A percentile compares a stretch with the other conserved stretches of the same genome.
These are phyloP conservation scores for Morbakka virulenta DNA, from an alignment of 30 jellyfish, hydroid and myxozoan species.

Conservation along the genomic window DNA sequence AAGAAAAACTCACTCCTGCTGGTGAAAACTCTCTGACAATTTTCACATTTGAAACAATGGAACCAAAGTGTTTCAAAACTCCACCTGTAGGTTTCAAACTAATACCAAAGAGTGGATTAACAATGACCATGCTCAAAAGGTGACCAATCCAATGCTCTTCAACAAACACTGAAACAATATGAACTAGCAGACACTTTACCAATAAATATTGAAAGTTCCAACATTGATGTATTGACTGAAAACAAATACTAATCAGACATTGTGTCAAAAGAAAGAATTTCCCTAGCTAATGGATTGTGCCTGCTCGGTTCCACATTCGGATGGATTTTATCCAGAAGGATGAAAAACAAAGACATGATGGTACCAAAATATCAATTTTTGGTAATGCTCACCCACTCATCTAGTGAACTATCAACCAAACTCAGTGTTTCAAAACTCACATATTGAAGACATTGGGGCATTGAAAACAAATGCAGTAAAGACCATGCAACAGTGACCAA, in stretches of 20 bases:
- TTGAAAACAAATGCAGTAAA: no score
- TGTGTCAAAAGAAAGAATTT: no score
- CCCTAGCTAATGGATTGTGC: slow-evolving; percentile 3
- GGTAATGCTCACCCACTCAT: neutral
- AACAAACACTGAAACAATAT: no score
- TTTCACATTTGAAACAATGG: slow-evolving; percentile 18
- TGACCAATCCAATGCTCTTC: neutral
- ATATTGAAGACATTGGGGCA: no score
- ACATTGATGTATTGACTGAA: no score
- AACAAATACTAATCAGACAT: no score
- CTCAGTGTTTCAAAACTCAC: neutral
- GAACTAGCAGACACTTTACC: no score
- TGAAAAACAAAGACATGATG: neutral
- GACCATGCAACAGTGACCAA: no score
- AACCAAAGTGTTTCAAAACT: neutral
- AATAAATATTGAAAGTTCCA: no score
- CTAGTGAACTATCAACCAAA: neutral
- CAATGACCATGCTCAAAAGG: slow-evolving; percentile 9
- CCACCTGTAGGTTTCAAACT: neutral
- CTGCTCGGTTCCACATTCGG: neutral
- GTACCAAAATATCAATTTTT: no score
- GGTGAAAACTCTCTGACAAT: neutral
- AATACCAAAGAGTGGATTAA: neutral
- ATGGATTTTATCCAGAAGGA: slow-evolving; percentile 13
- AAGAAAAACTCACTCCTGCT: slow-evolving; percentile 7